A percentile compares a stretch with the other conserved stretches of the same genome.
Conservation (phyloP, 1,140 invertebrate genomes). For the Thaumetopoea pityocampa region DNA sequence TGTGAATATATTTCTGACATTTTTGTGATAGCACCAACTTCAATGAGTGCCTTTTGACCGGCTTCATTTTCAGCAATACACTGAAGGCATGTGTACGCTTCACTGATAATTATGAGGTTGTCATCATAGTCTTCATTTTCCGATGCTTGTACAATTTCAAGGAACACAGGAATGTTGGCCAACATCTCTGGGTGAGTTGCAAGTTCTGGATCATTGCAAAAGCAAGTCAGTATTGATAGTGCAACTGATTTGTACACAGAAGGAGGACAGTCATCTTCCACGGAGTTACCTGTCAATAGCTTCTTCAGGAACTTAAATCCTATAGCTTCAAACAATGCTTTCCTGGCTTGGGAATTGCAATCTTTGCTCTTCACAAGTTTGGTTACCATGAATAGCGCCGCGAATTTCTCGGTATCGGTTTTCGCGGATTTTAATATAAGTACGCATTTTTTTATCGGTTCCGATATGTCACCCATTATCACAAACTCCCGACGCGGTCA, state of each 20-base stretch:
- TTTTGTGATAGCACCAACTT: constrained; percentile 85
- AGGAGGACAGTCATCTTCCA: constrained; percentile 89
- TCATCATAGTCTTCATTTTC: constrained; percentile 90
- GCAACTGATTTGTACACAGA: constrained; percentile 93
- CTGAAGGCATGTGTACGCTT: constrained; percentile 90
- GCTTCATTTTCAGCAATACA: constrained; percentile 83
- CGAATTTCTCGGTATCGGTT: constrained; percentile 93
- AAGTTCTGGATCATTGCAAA: constrained; percentile 87
- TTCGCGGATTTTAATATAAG: constrained; percentile 85
- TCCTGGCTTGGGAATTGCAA: constrained; percentile 82
- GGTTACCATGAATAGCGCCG: constrained; percentile 92
- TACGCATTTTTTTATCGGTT: constrained; percentile 88
- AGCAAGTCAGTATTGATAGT: constrained; percentile 87
- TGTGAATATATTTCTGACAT: constrained; percentile 90
- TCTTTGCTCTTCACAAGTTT: constrained; percentile 90
- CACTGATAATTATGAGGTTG: constrained; percentile 90
- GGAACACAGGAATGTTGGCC: constrained; percentile 85
- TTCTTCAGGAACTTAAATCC: constrained; percentile 90
- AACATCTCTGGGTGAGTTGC: constrained; percentile 89
- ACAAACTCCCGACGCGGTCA: constrained; percentile 47
- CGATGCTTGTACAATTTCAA: constrained; percentile 87
- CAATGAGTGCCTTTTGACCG: constrained; percentile 85
- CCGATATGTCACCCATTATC: constrained; percentile 81
- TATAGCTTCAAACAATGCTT: constrained; percentile 91
- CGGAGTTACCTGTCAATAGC: constrained; percentile 83